Evolutionary conservation across 30 jellyfish, hydroid and myxozoan species (phyloP).

Genomic region (Cassiopea andromeda): DNA sequence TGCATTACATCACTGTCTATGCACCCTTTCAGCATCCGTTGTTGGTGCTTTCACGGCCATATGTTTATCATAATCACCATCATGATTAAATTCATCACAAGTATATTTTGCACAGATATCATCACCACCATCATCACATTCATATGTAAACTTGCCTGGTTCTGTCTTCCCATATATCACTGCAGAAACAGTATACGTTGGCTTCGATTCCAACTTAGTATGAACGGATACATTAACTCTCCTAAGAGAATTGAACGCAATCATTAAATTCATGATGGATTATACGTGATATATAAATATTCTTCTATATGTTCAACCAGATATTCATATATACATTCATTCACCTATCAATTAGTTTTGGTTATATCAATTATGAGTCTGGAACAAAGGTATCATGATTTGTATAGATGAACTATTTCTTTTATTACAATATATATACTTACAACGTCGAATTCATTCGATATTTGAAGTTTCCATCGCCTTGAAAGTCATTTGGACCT

Average conservation of each 20-base stretch:
- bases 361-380: no score
- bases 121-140: neutral
- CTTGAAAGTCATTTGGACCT: conserved; percentile 70
- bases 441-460: conserved; percentile 69
- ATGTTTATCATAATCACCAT: neutral
- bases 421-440: neutral
- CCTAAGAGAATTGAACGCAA: conserved; percentile 36
- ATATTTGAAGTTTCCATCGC: conserved; percentile 74
- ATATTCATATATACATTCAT: no score
- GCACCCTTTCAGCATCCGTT: no score
- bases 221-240: conserved; percentile 62
- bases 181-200: conserved; percentile 91
- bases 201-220: conserved; percentile 78
- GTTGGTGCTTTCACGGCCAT: no score
- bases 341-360: no score
- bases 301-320: no score
- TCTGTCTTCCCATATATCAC: conserved; percentile 84
- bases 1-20: no score
- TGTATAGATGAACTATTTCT: neutral
- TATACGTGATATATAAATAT: no score
- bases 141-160: conserved; percentile 77
- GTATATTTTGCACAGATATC: neutral
- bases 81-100: neutral
- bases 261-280: no score
- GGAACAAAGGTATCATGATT: no score